Evolutionary conservation across 2,797 vertebrate species (phyloP), one percentile per base, ranked within the genome.

Genomic region (Cephalopachus bancanus): DNA sequence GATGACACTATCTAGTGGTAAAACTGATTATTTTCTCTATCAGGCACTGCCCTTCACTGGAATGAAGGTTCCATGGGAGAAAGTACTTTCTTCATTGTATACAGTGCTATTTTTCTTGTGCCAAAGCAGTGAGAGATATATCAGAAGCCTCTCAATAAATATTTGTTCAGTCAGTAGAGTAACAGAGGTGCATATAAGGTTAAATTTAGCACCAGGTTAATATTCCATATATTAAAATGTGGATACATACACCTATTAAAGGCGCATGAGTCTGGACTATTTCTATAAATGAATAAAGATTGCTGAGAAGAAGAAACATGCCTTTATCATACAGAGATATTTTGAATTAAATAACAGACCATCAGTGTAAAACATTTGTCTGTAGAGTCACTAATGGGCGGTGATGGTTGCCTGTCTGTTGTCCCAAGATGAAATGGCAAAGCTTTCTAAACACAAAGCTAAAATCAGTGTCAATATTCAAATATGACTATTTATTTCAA

Each of bases 401-500:
- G 11, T 55, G 44, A 79, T 67, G 10, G 16, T 55, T 69, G 17
- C 26, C 59, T 81, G 44, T 75, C 24, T n/a, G 69, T 14, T 71
- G 30, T 33, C 90, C 75, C 62, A 83, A 94, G 44, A 67, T 10
- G 51, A 95, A 96, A 94, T 30, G 8, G 5, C 79, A 6, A 17
- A 93, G 0, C 10, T 85, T 64, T 60, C 14, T 33, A 55, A 89
- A 95, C 94, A 92, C 3, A 71, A 72, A 74, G 72, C 10, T 69
- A 95, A 94, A 72, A 33, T 9, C 60, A 65, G 72, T 83, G 89
- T 94, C 85, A 72, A 7, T 19, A 90, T 94, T 33, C 71, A 93
- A 97, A 93, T 11, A 65, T 19, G 19, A 0, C 0, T 60, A 69
- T 94, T 96, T 97, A 96, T 97, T 97, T 96, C 95, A 96, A 97